Conservation (phyloP, 2,888 invertebrate species). For the Diloba caeruleocephala region DNA sequence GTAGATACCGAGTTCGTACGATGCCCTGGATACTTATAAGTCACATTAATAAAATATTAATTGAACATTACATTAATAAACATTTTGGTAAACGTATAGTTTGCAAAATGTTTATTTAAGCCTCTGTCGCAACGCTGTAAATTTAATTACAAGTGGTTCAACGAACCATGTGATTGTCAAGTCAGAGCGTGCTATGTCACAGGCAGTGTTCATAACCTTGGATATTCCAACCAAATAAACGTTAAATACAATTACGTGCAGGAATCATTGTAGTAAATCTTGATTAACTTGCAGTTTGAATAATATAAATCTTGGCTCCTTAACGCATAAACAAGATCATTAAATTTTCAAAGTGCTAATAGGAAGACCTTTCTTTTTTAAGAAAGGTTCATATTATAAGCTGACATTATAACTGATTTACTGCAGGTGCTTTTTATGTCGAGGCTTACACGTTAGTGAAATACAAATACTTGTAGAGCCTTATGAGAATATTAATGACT, state of each 20-base stretch:
- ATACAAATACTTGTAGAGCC: too few species aligned
- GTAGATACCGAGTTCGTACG: too few species aligned
- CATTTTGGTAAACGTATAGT: constrained; percentile 22
- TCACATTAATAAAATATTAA: background rate
- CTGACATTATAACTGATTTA: too few species aligned
- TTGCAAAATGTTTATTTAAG: constrained; percentile 42
- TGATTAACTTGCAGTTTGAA: background rate
- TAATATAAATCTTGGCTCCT: background rate
- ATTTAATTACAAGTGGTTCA: constrained; percentile 72
- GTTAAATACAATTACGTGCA: constrained; percentile 34
- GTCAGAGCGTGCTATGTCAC: constrained; percentile 59
- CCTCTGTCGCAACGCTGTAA: constrained; percentile 43
- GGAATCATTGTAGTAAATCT: constrained; percentile 16
- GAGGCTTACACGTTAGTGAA: too few species aligned
- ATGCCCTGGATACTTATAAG: background rate
- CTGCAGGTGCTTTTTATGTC: too few species aligned
- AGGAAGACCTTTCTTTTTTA: too few species aligned
- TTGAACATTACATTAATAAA: constrained; percentile 5
- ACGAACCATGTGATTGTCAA: constrained; percentile 76
- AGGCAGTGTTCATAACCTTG: constrained; percentile 54
- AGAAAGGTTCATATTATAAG: too few species aligned
- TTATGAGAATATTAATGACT: too few species aligned
- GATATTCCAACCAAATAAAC: constrained; percentile 33
- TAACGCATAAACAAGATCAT: background rate
- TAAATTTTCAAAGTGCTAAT: background rate